Evolutionary conservation across 2,888 invertebrate genomes (phyloP).

Genomic region (Scaeva pyrastri): DNA sequence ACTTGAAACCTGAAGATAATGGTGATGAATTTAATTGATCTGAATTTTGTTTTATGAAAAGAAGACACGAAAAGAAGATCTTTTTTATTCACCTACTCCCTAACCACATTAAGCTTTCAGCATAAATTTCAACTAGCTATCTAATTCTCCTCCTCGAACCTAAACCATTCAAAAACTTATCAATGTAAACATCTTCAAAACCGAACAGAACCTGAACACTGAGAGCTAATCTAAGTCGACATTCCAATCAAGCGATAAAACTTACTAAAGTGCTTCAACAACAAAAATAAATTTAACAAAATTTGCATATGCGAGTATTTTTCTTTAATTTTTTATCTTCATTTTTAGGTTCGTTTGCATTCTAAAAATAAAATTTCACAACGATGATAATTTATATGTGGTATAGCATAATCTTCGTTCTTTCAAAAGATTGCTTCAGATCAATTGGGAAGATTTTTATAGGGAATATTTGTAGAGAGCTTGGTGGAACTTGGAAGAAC

Average conservation of each 20-base stretch:
- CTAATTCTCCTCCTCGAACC: not conserved
- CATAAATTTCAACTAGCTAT: constrained; percentile 27
- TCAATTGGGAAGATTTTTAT: constrained; percentile 53
- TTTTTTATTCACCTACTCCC: not conserved
- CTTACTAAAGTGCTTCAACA: not conserved
- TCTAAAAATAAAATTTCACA: constrained; percentile 56
- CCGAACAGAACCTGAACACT: constrained; percentile 12
- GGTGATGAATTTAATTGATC: too few species aligned
- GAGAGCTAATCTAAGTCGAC: constrained; percentile 42
- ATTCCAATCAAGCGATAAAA: constrained; percentile 49
- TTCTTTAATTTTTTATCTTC: constrained; percentile 53
- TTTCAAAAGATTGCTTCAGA: constrained; percentile 35
- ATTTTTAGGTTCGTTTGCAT: constrained; percentile 6
- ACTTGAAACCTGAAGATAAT: too few species aligned
- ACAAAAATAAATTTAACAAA: constrained; percentile 18
- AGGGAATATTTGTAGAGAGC: not conserved
- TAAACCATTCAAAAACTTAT: not conserved
- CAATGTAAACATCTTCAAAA: constrained; percentile 33
- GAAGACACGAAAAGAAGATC: not conserved
- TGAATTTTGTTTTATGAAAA: too few species aligned
- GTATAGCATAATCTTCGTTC: constrained; percentile 1
- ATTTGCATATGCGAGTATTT: constrained; percentile 61
- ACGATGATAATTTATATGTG: not conserved
- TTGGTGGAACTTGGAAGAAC: not conserved
- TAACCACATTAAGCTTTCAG: constrained; percentile 10